Percentiles rank a stretch among this genome's conserved stretches.
Evolutionary conservation across 2,888 invertebrate species (phyloP).

Genomic region (Hyposoter didymator): DNA sequence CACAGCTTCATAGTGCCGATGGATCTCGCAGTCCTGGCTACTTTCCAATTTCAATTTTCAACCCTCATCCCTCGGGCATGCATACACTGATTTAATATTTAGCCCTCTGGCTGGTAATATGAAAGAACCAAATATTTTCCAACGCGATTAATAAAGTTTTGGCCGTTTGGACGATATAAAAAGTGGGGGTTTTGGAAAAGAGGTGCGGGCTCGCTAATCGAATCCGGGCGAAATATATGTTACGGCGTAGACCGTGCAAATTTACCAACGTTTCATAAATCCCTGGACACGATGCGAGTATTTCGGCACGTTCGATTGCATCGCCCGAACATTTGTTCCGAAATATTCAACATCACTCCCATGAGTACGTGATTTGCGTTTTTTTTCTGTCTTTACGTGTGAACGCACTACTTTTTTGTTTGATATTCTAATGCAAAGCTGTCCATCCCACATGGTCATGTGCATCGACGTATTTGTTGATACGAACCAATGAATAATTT

Average conservation of each 20-base stretch:
- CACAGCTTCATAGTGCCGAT: slow-evolving; percentile 25
- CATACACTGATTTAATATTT: slow-evolving; percentile 48
- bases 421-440: slow-evolving; percentile 17
- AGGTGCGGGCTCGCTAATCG: slow-evolving; percentile 12
- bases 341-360: slow-evolving; percentile 18
- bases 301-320: slow-evolving; percentile 29
- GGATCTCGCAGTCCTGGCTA: slow-evolving; percentile 47
- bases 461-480: slow-evolving; percentile 29
- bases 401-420: slow-evolving; percentile 17
- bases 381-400: slow-evolving; percentile 5
- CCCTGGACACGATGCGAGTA: not conserved
- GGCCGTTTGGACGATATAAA: not conserved
- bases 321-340: slow-evolving; percentile 28
- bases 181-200: not conserved
- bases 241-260: slow-evolving; percentile 29
- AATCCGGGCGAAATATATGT: slow-evolving; percentile 12
- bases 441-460: not conserved
- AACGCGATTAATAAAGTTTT: slow-evolving; percentile 57
- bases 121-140: slow-evolving; percentile 56
- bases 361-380: not conserved
- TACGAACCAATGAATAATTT: not conserved
- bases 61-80: slow-evolving; percentile 1
- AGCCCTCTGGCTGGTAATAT: slow-evolving; percentile 38
- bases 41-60: slow-evolving; percentile 57
- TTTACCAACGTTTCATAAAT: slow-evolving; percentile 50